Evolutionary conservation across 2,113 vertebrate species (phyloP).

Genomic region (Thamnaconus septentrionalis): DNA sequence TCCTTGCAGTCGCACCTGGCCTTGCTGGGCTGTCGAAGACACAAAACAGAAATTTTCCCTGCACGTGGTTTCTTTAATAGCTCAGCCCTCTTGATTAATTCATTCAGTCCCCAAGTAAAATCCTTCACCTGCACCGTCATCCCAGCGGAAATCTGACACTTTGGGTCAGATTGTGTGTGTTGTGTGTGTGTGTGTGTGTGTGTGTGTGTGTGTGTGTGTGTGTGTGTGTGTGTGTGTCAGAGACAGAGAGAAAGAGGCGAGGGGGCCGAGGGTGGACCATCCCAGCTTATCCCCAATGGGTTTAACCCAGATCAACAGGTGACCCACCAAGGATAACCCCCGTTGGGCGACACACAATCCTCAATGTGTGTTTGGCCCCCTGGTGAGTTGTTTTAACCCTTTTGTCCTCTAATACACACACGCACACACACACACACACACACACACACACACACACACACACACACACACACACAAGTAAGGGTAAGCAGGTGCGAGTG

Average conservation of each 20-base stretch:
- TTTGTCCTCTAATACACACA: constrained; percentile 25
- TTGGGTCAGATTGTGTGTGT: background rate
- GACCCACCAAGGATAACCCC: constrained; percentile 57
- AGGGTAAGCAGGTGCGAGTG: background rate
- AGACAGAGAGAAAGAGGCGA: constrained; percentile 29
- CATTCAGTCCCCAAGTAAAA: constrained; percentile 43
- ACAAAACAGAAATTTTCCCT: background rate
- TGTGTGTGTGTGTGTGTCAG: constrained; percentile 7
- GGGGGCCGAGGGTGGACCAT: constrained; percentile 54
- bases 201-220: constrained; percentile 7
- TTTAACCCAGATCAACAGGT: constrained; percentile 72
- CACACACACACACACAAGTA: background rate
- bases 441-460: constrained; percentile 2
- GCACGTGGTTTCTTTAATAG: constrained; percentile 22
- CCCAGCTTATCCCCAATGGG: constrained; percentile 56
- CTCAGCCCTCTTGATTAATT: constrained; percentile 32
- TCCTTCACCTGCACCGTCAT: constrained; percentile 52
- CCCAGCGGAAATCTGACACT: constrained; percentile 52
- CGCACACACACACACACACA: constrained; percentile 21
- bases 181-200: constrained; percentile 19
- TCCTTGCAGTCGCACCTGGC: constrained; percentile 88
- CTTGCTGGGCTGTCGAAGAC: constrained; percentile 84
- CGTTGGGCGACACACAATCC: constrained; percentile 34
- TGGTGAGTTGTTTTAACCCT: constrained; percentile 40
- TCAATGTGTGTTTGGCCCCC: constrained; percentile 45